phyloP scores from a whole-genome alignment of 1,140 invertebrate genomes.

The Dreissena polymorpha region DNA sequence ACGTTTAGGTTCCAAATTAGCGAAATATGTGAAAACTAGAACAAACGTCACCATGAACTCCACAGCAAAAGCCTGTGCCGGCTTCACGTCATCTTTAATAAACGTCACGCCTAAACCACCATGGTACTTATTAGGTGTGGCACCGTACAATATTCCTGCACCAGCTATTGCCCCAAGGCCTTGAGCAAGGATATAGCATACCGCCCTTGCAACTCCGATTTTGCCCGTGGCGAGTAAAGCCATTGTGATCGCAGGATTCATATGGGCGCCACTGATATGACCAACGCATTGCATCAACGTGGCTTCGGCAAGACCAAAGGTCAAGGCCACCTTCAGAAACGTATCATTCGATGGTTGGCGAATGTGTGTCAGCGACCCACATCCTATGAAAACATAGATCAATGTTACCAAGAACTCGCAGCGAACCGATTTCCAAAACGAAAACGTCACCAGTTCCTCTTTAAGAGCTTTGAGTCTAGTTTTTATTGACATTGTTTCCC shows the following conservation, averaged over 20 bases:
- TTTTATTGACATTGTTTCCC: slow-evolving; percentile 54
- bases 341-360: slow-evolving; percentile 21
- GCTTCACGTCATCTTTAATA: slow-evolving; percentile 57
- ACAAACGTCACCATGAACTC: slow-evolving; percentile 94
- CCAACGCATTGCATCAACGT: slow-evolving; percentile 80
- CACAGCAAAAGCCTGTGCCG: slow-evolving; percentile 87
- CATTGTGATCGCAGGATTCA: slow-evolving; percentile 77
- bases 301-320: slow-evolving; percentile 93
- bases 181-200: slow-evolving; percentile 81
- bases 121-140: slow-evolving; percentile 63
- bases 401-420: slow-evolving; percentile 68
- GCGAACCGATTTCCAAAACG: slow-evolving; percentile 68
- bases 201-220: slow-evolving; percentile 86
- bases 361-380: slow-evolving; percentile 59
- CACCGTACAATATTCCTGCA: slow-evolving; percentile 69
- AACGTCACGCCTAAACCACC: slow-evolving; percentile 65
- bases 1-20: slow-evolving; percentile 90
- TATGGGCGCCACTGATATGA: slow-evolving; percentile 77
- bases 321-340: slow-evolving; percentile 86
- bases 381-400: slow-evolving; percentile 67
- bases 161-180: slow-evolving; percentile 72
- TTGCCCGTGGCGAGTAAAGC: slow-evolving; percentile 84
- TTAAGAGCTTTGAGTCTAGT: slow-evolving; percentile 38
- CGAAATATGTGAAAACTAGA: slow-evolving; percentile 92
- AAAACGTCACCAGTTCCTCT: slow-evolving; percentile 80